Evolutionary conservation across 2,888 invertebrate genomes (phyloP), one percentile per base, ranked within the genome.

Genomic region (Cephus spinipes): DNA sequence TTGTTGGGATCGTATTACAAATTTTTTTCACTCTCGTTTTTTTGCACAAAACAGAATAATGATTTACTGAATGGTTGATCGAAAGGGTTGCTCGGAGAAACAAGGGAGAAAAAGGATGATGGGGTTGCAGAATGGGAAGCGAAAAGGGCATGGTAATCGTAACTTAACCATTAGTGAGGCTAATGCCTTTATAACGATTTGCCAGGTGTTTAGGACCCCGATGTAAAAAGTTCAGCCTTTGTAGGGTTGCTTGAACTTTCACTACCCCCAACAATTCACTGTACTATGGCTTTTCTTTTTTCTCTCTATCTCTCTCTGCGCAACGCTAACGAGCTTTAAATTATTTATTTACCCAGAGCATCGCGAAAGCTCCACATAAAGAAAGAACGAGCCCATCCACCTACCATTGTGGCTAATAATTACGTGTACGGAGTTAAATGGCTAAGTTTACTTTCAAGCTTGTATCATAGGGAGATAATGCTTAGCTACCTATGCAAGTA

Each of bases 151-250:
- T 55, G 55, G 55, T 55, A 55, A 55, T 55, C 55, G 55, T 55
- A 55, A 55, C 55, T 55, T 55, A 55, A 23, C 55, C 55, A 55
- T 55, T 55, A 55, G 55, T 55, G 55, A 23, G 55, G 71, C 71
- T 71, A 71, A 71, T 71, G 71, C 71, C 31, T 71, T 71, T 71
- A 71, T 71, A 74, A 36, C 74, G 74, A 74, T 74, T 74, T 74
- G 30, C 36, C 32, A 36, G 74, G 71, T 74, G 32, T 74, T 74
- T 35, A 74, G 35, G 35, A 15, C n/a, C 23, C 30, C 11, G 74
- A 74, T 74, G 74, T 30, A 36, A 36, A 74, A 36, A 74, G 30
- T 30, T 30, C 30, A 30, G 32, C 35, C 74, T 74, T 74, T 71
- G 71, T 71, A 55, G 55, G 12, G 32, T 71, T 36, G 35, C 74